A percentile compares a stretch with the other conserved stretches of the same genome.
These are phyloP conservation scores for Heterodera carotae DNA, from an alignment of 1,140 invertebrate genomes.

Conservation along the genomic window DNA sequence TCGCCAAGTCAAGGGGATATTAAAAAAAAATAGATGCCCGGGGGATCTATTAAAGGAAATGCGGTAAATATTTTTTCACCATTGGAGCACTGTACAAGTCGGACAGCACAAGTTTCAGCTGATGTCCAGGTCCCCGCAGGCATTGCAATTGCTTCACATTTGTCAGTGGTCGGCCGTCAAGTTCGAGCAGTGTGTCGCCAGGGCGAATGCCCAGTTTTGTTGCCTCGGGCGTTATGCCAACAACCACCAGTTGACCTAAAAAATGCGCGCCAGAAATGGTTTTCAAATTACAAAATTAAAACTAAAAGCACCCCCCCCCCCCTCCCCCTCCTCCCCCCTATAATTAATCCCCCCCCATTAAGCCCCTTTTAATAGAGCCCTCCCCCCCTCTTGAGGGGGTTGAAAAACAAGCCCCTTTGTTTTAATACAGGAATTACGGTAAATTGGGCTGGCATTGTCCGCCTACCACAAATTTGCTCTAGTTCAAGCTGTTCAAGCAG, in stretches of 20 bases:
- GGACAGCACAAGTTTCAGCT: slow-evolving; percentile 46
- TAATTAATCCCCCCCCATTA: too few relatives aligned
- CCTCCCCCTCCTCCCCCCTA: too few relatives aligned
- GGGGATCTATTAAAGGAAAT: too few relatives aligned
- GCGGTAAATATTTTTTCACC: too few relatives aligned
- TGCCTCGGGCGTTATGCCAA: slow-evolving; percentile 46
- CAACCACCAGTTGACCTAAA: slow-evolving; percentile 54
- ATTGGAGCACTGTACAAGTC: slow-evolving; percentile 55
- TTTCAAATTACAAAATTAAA: neutral
- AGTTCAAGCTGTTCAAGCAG: slow-evolving; percentile 35
- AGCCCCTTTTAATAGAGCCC: neutral
- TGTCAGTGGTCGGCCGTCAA: slow-evolving; percentile 56
- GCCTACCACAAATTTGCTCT: slow-evolving; percentile 45
- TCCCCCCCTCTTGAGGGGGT: slow-evolving; percentile 1
- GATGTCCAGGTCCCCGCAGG: slow-evolving; percentile 33
- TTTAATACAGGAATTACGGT: too few relatives aligned
- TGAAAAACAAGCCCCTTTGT: too few relatives aligned
- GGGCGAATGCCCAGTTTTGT: slow-evolving; percentile 47
- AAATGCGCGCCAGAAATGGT: too few relatives aligned
- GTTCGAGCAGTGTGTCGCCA: slow-evolving; percentile 58
- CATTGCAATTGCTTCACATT: slow-evolving; percentile 47
- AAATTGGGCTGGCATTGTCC: too few relatives aligned
- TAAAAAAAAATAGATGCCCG: too few relatives aligned
- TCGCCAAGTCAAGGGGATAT: too few relatives aligned
- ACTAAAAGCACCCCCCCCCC: too few relatives aligned